phyloP scores from a whole-genome alignment of 2,888 invertebrate genomes.

The Trichopoda pennipes region DNA sequence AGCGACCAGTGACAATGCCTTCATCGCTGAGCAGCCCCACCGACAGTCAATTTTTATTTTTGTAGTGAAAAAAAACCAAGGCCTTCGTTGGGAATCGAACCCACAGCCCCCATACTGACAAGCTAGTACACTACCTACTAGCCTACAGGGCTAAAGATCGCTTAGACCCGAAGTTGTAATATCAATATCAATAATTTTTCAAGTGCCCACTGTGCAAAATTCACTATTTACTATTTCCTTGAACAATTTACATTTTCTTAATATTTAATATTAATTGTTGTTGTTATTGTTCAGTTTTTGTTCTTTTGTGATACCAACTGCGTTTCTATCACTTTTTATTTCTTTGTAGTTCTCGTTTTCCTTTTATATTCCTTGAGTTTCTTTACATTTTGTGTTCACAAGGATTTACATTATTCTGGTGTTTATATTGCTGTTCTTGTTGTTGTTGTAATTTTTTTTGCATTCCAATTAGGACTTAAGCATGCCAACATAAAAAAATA shows the following conservation, averaged over 20 bases:
- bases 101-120: too few species aligned
- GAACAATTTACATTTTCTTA: not conserved
- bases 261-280: not conserved
- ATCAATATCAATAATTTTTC: too few species aligned
- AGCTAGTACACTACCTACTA: too few species aligned
- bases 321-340: slow-evolving; percentile 17
- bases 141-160: too few species aligned
- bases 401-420: slow-evolving; percentile 38
- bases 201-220: not conserved
- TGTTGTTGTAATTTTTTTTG: slow-evolving; percentile 13
- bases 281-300: slow-evolving; percentile 7
- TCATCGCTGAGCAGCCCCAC: too few species aligned
- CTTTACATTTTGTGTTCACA: slow-evolving; percentile 23
- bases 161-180: too few species aligned
- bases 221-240: not conserved
- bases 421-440: not conserved
- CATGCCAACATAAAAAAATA: slow-evolving; percentile 27
- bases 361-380: slow-evolving; percentile 1
- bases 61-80: too few species aligned
- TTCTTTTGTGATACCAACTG: slow-evolving; percentile 1
- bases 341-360: slow-evolving; percentile 7
- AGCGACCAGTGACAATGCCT: too few species aligned
- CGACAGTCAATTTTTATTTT: too few species aligned
- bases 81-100: too few species aligned
- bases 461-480: slow-evolving; percentile 55